phyloP scores from a whole-genome alignment of 2,888 invertebrate genomes.

The Ormyrus rosae region DNA sequence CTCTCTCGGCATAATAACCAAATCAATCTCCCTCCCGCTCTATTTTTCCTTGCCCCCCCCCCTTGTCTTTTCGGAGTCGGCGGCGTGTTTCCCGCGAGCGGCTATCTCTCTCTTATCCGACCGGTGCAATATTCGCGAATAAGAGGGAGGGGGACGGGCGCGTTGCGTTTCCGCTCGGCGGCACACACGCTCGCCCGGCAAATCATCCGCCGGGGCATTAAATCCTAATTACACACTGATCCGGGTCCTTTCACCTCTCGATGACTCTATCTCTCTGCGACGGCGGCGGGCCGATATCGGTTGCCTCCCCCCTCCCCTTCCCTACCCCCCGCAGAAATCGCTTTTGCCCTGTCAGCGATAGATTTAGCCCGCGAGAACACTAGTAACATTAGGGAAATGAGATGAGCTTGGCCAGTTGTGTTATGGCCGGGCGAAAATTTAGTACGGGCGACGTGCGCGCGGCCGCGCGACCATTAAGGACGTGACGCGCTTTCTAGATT shows the following conservation, averaged over 20 bases:
- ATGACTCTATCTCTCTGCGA: not conserved
- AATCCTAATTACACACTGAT: constrained; percentile 35
- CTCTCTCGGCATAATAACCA: no score
- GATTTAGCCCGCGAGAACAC: constrained; percentile 29
- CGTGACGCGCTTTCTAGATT: not conserved
- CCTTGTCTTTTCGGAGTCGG: no score
- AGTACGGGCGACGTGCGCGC: not conserved
- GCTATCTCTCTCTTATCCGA: not conserved
- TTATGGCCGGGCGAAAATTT: constrained; percentile 11
- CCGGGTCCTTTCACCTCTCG: constrained; percentile 15
- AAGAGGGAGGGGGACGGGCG: not conserved
- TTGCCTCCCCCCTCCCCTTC: no score
- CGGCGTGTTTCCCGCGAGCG: no score
- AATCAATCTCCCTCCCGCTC: no score
- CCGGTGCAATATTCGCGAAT: no score
- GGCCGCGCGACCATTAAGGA: not conserved
- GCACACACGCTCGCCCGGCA: not conserved
- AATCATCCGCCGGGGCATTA: constrained; percentile 21
- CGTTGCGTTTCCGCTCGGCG: not conserved
- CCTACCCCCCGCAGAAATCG: constrained; percentile 9
- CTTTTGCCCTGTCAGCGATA: constrained; percentile 42
- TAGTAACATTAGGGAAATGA: constrained; percentile 51
- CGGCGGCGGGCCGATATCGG: not conserved
- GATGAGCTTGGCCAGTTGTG: constrained; percentile 23
- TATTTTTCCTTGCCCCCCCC: no score